Evolutionary conservation across 2,888 invertebrate species (phyloP).

Genomic region (Epistrophe grossulariae): DNA sequence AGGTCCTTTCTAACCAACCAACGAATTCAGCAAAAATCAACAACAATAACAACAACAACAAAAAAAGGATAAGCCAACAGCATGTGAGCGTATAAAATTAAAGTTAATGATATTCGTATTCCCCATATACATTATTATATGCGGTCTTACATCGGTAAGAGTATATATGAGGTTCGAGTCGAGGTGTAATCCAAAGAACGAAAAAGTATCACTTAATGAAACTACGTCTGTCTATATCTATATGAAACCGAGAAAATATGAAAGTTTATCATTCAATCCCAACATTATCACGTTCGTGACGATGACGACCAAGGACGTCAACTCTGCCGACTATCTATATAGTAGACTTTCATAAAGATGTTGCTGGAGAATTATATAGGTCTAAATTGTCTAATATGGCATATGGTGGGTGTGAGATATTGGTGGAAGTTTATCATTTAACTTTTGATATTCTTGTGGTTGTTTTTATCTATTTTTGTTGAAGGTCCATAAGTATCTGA

Average conservation of each 20-base stretch:
- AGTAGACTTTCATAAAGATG: conserved; percentile 9
- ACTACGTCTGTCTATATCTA: conserved; percentile 35
- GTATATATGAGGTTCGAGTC: neutral
- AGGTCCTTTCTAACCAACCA: conserved; percentile 11
- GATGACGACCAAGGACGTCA: neutral
- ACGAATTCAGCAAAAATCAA: no score
- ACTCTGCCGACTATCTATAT: neutral
- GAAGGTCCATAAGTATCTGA: conserved; percentile 1
- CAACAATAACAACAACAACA: neutral
- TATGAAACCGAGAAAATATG: conserved; percentile 64
- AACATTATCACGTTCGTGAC: conserved; percentile 65
- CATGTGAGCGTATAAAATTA: conserved; percentile 74
- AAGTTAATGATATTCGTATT: conserved; percentile 68
- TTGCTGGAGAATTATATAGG: conserved; percentile 3
- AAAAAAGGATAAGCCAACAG: conserved; percentile 65
- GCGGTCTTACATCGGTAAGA: neutral
- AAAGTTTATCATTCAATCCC: conserved; percentile 73
- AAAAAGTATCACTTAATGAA: conserved; percentile 72
- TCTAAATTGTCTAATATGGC: neutral
- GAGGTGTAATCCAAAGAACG: conserved; percentile 37
- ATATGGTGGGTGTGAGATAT: conserved; percentile 22
- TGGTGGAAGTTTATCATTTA: conserved; percentile 42
- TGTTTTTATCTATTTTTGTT: conserved; percentile 26
- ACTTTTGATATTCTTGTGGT: conserved; percentile 34
- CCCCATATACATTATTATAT: conserved; percentile 15